These are phyloP conservation scores for Gallinago stenura DNA, from an alignment of 2,797 vertebrate genomes.

Conservation along the genomic window DNA sequence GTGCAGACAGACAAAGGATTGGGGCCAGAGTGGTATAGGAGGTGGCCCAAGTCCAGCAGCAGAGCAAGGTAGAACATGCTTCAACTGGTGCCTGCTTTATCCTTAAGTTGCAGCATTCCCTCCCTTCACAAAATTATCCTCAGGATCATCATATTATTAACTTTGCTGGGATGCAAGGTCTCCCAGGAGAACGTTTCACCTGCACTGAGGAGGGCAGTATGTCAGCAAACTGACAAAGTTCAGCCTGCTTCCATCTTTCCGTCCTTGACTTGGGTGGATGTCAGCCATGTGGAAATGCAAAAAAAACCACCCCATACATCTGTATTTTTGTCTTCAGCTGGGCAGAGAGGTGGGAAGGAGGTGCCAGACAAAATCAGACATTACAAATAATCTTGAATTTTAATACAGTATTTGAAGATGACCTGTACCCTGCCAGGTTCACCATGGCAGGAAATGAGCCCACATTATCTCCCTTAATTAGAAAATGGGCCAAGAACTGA, in stretches of 20 bases:
- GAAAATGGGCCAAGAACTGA: slow-evolving; percentile 49
- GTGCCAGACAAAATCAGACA: not conserved
- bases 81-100: not conserved
- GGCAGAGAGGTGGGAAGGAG: not conserved
- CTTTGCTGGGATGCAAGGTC: not conserved
- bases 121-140: not conserved
- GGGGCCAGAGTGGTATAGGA: not conserved
- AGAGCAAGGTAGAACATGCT: not conserved
- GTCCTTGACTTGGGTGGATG: not conserved
- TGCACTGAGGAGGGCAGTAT: not conserved
- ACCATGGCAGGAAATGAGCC: slow-evolving; percentile 25
- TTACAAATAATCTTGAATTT: slow-evolving; percentile 24
- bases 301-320: not conserved
- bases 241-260: not conserved
- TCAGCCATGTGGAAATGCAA: not conserved
- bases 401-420: slow-evolving; percentile 5
- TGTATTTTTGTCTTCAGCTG: not conserved
- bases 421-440: slow-evolving; percentile 16
- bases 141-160: not conserved
- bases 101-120: not conserved
- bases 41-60: not conserved
- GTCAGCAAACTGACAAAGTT: not conserved
- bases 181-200: not conserved
- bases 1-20: not conserved
- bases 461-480: slow-evolving; percentile 50